Percentiles rank a stretch among this genome's conserved stretches.
Conservation (phyloP, 2,888 invertebrate genomes). For the Rhingia campestris region DNA sequence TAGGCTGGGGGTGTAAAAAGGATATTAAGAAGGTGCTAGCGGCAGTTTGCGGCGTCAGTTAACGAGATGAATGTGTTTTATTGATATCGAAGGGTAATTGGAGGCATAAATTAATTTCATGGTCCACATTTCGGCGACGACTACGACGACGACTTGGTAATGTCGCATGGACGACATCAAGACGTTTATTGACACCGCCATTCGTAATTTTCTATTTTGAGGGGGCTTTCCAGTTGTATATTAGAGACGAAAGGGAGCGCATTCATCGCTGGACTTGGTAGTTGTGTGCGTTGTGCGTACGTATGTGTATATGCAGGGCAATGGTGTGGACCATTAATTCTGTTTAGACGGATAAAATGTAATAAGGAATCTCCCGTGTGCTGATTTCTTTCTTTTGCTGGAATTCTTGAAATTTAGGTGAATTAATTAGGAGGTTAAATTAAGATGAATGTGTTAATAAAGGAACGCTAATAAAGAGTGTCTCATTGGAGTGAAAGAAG, state of each 20-base stretch:
- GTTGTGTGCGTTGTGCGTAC: conserved; percentile 1
- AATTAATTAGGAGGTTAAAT: conserved; percentile 82
- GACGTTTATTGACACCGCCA: conserved; percentile 67
- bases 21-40: conserved; percentile 74
- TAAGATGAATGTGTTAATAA: conserved; percentile 82
- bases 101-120: conserved; percentile 83
- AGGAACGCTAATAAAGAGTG: conserved; percentile 58
- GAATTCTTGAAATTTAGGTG: conserved; percentile 78
- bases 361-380: conserved; percentile 65
- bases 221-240: conserved; percentile 3
- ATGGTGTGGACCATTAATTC: conserved; percentile 55
- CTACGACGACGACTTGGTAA: conserved; percentile 1
- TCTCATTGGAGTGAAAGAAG: conserved; percentile 25
- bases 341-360: conserved; percentile 63
- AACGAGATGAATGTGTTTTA: conserved; percentile 82
- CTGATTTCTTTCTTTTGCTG: conserved; percentile 34
- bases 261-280: conserved; percentile 12
- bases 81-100: conserved; percentile 83
- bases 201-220: conserved; percentile 53
- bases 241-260: neutral
- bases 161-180: conserved; percentile 38
- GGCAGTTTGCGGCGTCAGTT: conserved; percentile 74
- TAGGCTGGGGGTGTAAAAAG: conserved; percentile 57
- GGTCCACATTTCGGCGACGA: conserved; percentile 76
- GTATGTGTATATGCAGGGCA: neutral